These are phyloP conservation scores for Cynaeus angustus DNA, from an alignment of 2,888 invertebrate species.

Conservation along the genomic window DNA sequence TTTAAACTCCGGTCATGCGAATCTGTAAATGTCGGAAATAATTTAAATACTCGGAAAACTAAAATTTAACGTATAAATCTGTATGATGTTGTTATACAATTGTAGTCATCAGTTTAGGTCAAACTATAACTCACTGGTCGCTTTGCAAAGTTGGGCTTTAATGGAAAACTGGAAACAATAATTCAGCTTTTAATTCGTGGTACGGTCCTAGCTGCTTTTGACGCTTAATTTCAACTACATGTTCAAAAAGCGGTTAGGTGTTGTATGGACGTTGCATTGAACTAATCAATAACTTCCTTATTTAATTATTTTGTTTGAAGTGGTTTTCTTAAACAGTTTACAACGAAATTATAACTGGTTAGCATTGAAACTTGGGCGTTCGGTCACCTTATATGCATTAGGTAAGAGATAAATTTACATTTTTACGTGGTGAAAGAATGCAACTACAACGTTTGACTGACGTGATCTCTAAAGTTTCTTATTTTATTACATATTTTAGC, in stretches of 20 bases:
- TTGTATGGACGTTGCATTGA: not conserved
- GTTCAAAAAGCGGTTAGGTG: constrained; percentile 13
- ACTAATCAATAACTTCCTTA: constrained; percentile 10
- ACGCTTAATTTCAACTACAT: constrained; percentile 16
- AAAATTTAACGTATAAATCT: constrained; percentile 36
- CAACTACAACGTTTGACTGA: too few species aligned
- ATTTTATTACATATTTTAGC: too few species aligned
- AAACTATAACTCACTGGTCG: constrained; percentile 20
- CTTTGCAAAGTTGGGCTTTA: constrained; percentile 10
- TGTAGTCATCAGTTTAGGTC: constrained; percentile 1
- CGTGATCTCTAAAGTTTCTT: too few species aligned
- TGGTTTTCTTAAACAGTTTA: not conserved
- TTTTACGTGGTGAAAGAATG: not conserved
- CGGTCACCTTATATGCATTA: not conserved
- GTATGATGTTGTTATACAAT: constrained; percentile 14
- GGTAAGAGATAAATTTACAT: constrained; percentile 13
- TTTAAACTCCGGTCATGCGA: constrained; percentile 13
- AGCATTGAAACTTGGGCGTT: constrained; percentile 10
- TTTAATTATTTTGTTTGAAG: not conserved
- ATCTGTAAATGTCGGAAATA: constrained; percentile 23
- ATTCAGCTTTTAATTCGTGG: constrained; percentile 25
- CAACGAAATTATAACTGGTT: constrained; percentile 6
- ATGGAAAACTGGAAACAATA: constrained; percentile 28
- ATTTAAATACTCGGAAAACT: constrained; percentile 33
- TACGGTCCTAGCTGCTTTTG: not conserved